Percentiles rank a stretch among this genome's conserved stretches.
These are phyloP conservation scores for Latrodectus hesperus DNA, from an alignment of 2,888 invertebrate genomes.

Conservation along the genomic window DNA sequence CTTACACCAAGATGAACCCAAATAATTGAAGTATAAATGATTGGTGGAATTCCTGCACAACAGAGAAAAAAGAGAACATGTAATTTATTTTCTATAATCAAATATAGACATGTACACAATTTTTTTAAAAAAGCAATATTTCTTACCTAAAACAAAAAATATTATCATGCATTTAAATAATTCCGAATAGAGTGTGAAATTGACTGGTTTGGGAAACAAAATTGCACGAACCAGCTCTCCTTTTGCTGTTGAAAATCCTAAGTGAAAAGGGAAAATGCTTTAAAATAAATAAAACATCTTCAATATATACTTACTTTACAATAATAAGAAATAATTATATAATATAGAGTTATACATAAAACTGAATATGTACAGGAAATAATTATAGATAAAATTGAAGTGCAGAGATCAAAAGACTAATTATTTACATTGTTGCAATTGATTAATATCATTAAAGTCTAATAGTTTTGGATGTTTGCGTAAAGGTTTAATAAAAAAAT, in stretches of 20 bases:
- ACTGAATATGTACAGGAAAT: too few relatives aligned
- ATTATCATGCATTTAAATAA: constrained; percentile 72
- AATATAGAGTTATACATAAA: background rate
- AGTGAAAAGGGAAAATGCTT: background rate
- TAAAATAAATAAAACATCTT: background rate
- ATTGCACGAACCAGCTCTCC: constrained; percentile 87
- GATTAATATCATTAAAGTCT: too few relatives aligned
- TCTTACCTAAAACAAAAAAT: constrained; percentile 72
- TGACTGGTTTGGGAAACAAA: constrained; percentile 84
- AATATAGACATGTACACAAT: background rate
- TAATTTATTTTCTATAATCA: background rate
- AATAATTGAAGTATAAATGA: constrained; percentile 71
- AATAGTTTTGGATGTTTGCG: too few relatives aligned
- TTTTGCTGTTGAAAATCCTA: constrained; percentile 84
- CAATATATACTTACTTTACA: background rate
- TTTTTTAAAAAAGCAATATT: constrained; percentile 9
- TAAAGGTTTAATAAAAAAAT: too few relatives aligned
- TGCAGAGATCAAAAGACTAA: too few relatives aligned
- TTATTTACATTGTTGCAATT: too few relatives aligned
- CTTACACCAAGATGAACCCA: constrained; percentile 72
- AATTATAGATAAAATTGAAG: too few relatives aligned
- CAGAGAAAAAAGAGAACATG: background rate
- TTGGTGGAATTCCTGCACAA: constrained; percentile 65
- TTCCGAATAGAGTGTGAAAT: constrained; percentile 86
- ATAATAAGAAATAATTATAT: background rate